Evolutionary conservation across 2,113 vertebrate species (phyloP).

Genomic region (Boulengerochromis microlepis): DNA sequence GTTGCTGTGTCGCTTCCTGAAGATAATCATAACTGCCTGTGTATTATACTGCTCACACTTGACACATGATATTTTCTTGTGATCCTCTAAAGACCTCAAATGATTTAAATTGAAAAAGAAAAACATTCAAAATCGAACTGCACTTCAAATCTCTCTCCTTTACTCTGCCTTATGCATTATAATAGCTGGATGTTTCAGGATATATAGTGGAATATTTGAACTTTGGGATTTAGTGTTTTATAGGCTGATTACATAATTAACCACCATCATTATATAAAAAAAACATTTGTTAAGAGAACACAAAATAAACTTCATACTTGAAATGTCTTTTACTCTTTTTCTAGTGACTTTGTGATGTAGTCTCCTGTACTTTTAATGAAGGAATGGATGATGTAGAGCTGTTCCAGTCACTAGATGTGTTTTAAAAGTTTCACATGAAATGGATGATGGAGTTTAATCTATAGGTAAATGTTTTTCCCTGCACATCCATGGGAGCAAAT

Average conservation of each 20-base stretch:
- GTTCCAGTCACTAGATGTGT: not conserved
- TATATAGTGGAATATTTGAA: not conserved
- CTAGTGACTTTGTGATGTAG: not conserved
- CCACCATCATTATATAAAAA: not conserved
- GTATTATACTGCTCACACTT: not conserved
- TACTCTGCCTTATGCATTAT: not conserved
- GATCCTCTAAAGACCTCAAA: not conserved
- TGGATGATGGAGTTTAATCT: not conserved
- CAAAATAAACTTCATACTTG: not conserved
- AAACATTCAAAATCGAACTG: not conserved
- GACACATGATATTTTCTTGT: not conserved
- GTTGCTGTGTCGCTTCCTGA: not conserved
- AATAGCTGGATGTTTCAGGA: not conserved
- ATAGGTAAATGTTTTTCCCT: not conserved
- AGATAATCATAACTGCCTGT: not conserved
- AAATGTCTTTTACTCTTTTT: not conserved
- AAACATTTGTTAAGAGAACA: not conserved
- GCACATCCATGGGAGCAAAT: not conserved
- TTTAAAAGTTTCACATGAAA: not conserved
- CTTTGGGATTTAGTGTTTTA: not conserved
- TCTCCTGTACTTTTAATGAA: not conserved
- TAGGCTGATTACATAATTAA: not conserved
- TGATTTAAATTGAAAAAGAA: not conserved
- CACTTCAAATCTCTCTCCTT: not conserved
- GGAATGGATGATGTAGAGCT: not conserved